Base-by-base conservation (phyloP, 2,888 invertebrate genomes). In the Agrypnus murinus region DNA sequence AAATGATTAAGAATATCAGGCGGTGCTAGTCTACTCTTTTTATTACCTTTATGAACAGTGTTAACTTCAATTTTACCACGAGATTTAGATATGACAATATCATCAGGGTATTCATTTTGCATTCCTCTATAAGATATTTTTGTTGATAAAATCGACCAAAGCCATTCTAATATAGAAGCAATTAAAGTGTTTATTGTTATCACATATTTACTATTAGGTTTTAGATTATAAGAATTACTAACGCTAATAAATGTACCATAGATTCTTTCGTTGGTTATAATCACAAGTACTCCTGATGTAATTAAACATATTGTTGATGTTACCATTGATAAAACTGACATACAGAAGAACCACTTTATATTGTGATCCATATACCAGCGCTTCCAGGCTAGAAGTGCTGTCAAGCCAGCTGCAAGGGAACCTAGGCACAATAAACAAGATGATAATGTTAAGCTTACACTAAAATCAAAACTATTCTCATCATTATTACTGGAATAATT, bases 301-400 rank as follows among this genome's bases (percentile, higher is more conserved):
- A 81, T 67, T 7, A 83, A 69, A 50, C 79, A 79, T 25, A 86
- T 77, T 0, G 87, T 77, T 0, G 91, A 88, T 0, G 89, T 86
- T 0, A 88, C 10, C 0, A 88, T 86, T 1, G 78, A 78, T 0
- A 90, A 79, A 19, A 87, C 81, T 0, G 90, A 89, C 71, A 88
- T 87, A 50, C 88, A 81, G 75, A 91, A 91, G 74, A 92, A 86
- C 86, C 89, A 88, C 0, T 87, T 87, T 75, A 92, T 91, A 79
- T 92, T 90, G 67, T 87, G 87, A 78, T 92, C 91, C 50, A 91
- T 88, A 79, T 92, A 92, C 92, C 92, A 92, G 72, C 87, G 84
- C 36, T 89, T 88, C 78, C 91, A 91, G 0, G 92, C 91, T 50
- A 91, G 79, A 9, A 90, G 85, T 0, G 90, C 90, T 0, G 89